Evolutionary conservation across 1,140 invertebrate species (phyloP).

Genomic region (Lordiphosa stackelbergi): DNA sequence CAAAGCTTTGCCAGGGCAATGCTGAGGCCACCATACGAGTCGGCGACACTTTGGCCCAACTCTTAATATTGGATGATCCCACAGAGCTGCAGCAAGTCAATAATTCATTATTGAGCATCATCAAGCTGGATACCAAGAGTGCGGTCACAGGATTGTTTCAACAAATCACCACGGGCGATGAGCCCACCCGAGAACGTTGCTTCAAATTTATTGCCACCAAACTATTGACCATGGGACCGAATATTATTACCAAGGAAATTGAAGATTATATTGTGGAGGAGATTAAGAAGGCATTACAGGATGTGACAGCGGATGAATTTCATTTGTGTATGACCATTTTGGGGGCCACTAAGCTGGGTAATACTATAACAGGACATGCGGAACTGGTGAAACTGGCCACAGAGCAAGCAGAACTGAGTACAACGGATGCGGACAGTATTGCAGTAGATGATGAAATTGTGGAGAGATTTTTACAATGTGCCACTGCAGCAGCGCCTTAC

Average conservation of each 20-base stretch:
- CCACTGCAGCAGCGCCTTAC: slow-evolving; percentile 89
- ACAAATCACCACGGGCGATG: slow-evolving; percentile 88
- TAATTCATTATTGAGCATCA: slow-evolving; percentile 81
- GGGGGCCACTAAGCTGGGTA: slow-evolving; percentile 87
- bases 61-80: slow-evolving; percentile 90
- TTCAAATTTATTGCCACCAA: slow-evolving; percentile 93
- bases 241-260: slow-evolving; percentile 89
- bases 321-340: slow-evolving; percentile 92
- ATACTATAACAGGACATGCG: slow-evolving; percentile 89
- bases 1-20: slow-evolving; percentile 88
- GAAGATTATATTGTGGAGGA: slow-evolving; percentile 91
- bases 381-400: slow-evolving; percentile 90
- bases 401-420: slow-evolving; percentile 86
- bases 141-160: slow-evolving; percentile 90
- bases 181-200: slow-evolving; percentile 88
- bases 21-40: slow-evolving; percentile 91
- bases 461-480: slow-evolving; percentile 89
- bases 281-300: slow-evolving; percentile 92
- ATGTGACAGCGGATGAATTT: slow-evolving; percentile 95
- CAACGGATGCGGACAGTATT: slow-evolving; percentile 85
- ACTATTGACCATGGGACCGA: slow-evolving; percentile 87
- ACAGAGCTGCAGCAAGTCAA: slow-evolving; percentile 89
- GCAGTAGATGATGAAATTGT: slow-evolving; percentile 87
- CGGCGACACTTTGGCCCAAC: slow-evolving; percentile 93
- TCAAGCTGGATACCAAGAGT: slow-evolving; percentile 82